Conservation (phyloP, 2,888 invertebrate genomes). For the Cheiracanthium punctorium region DNA sequence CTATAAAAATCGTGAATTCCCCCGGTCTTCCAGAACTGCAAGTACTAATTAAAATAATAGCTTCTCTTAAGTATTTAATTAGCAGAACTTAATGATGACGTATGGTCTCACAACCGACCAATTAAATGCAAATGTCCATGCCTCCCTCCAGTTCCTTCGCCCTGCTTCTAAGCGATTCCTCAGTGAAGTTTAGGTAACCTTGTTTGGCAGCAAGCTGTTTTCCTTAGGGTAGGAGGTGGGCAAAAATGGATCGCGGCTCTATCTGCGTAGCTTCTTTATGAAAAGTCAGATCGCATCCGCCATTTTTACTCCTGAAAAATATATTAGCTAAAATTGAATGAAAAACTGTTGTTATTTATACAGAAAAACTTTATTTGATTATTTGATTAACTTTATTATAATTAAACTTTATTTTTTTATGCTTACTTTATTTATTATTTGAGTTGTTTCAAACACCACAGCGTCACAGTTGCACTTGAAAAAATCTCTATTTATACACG, state of each 20-base stretch:
- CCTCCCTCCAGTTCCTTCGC: neutral
- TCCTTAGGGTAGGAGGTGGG: conserved; percentile 1
- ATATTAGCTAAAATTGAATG: no score
- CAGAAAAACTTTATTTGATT: no score
- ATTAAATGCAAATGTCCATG: conserved; percentile 64
- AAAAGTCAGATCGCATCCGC: no score
- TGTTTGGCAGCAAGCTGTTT: neutral
- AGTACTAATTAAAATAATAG: conserved; percentile 65
- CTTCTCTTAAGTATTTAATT: conserved; percentile 66
- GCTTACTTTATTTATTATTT: no score
- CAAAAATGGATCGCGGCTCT: conserved; percentile 10
- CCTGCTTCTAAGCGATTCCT: neutral
- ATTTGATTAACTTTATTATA: no score
- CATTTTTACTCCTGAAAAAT: no score
- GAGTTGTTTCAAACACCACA: no score
- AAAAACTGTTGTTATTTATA: no score
- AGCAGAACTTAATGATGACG: conserved; percentile 67
- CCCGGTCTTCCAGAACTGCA: conserved; percentile 38
- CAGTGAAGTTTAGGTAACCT: neutral
- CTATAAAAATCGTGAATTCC: conserved; percentile 33
- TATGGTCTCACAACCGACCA: conserved; percentile 53
- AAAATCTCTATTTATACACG: no score
- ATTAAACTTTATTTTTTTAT: no score
- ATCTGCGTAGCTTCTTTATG: no score
- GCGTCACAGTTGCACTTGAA: no score